Evolutionary conservation across 2,797 vertebrate genomes (phyloP).

Genomic region (Erpetoichthys calabaricus): DNA sequence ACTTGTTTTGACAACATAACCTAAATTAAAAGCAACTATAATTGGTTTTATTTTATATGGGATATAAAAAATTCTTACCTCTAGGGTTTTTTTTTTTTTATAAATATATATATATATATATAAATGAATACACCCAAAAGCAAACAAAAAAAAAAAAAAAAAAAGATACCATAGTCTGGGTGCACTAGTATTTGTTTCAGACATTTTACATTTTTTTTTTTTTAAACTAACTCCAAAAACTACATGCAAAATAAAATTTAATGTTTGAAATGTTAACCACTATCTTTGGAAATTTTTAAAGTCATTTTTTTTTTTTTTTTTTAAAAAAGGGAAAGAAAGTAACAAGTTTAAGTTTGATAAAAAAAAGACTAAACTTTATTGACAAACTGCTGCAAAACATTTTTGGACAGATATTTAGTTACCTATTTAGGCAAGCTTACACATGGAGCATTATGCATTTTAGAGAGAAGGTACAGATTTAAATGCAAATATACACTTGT

Average conservation of each 20-base stretch:
- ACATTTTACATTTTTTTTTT: slow-evolving; percentile 35
- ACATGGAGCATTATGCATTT: slow-evolving; percentile 90
- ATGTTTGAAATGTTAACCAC: slow-evolving; percentile 45
- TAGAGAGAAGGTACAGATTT: slow-evolving; percentile 88
- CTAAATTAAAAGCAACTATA: slow-evolving; percentile 47
- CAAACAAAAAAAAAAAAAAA: too few relatives aligned
- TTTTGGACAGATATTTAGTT: slow-evolving; percentile 88
- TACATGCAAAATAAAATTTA: slow-evolving; percentile 16
- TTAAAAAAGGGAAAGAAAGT: slow-evolving; percentile 68
- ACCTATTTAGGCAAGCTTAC: slow-evolving; percentile 99
- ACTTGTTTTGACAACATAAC: slow-evolving; percentile 64
- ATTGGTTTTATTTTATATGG: slow-evolving; percentile 58
- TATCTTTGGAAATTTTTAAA: slow-evolving; percentile 73
- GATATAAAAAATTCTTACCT: slow-evolving; percentile 58
- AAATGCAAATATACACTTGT: slow-evolving; percentile 69
- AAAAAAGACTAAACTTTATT: slow-evolving; percentile 99
- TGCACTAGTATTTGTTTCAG: slow-evolving; percentile 11
- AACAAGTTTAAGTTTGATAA: slow-evolving; percentile 93
- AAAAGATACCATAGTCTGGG: too few relatives aligned
- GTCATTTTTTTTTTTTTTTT: slow-evolving; percentile 60
- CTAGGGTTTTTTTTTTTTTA: slow-evolving; percentile 58
- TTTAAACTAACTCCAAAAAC: slow-evolving; percentile 2
- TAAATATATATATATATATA: too few relatives aligned
- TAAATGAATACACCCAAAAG: too few relatives aligned
- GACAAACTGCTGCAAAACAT: slow-evolving; percentile 96